Evolutionary conservation across 2,113 vertebrate genomes (phyloP), one percentile per base, ranked within the genome.

Genomic region (human (Homo sapiens)): DNA sequence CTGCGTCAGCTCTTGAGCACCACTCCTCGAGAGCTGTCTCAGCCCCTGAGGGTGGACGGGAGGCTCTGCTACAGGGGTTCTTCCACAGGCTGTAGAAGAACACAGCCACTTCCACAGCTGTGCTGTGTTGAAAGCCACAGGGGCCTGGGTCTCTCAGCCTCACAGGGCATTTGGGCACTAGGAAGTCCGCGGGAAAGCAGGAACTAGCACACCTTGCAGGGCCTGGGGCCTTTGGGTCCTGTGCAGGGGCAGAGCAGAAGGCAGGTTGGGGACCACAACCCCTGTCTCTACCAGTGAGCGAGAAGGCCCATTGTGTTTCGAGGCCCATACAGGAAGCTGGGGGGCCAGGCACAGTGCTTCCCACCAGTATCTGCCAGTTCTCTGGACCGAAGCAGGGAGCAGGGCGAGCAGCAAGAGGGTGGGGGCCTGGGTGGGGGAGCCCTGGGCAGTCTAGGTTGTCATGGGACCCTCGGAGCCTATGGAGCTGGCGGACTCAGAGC

Each of bases 381-480:
- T 66, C 66, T 10, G 50, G 20, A 40, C 17, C 0, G 66, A 59
- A 85, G 61, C 55, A 72, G 59, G 38, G 66, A 55, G 59, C 38
- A n/a, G 68, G 70, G 76, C 43, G n/a, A 95, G 91, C 76, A 72
- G 96, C 23, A 12, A 68, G 64, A 59, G 14, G 59, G 35, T 8
- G 8, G 4, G 1, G 43, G 70, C 40, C 59, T 55, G 48, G 38
- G 57, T 57, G 17, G 40, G 72, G 30, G 45, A 9, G 35, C 10
- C 27, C 70, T 40, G 38, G 72, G 73, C n/a, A 7, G 43, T 89
- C 95, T 99, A 99, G 80, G 98, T 98, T 97, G 99, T 98, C 35
- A 99, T 99, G 96, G 99, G 98, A 1, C 98, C 99, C 92, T 99
- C 99, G 3, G 99, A 99, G 97, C 99, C 99, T 8, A 99, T 98